phyloP scores from a whole-genome alignment of 2,113 vertebrate species.

The Protobothrops flavoviridis region DNA sequence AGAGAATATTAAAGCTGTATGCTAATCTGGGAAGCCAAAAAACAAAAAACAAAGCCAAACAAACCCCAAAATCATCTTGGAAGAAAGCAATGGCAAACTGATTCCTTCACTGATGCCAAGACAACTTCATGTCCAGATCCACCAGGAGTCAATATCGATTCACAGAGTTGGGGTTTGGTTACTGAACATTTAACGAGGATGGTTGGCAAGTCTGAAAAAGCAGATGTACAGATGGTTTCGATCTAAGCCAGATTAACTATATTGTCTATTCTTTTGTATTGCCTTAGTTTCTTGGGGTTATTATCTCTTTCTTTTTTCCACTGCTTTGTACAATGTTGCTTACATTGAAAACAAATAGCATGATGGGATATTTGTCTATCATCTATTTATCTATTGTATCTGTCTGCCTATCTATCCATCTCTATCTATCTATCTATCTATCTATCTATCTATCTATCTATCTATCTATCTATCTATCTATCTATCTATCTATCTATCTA shows the following conservation, averaged over 20 bases:
- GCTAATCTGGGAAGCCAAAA: background rate
- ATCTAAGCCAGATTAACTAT: background rate
- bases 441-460: too few relatives aligned
- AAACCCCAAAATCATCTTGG: background rate
- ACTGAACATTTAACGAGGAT: background rate
- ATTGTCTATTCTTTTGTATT: background rate
- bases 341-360: too few relatives aligned
- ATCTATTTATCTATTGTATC: too few relatives aligned
- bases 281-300: background rate
- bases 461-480: too few relatives aligned
- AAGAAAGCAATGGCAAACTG: background rate
- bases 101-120: background rate
- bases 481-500: too few relatives aligned
- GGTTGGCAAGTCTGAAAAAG: background rate
- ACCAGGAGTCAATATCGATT: background rate
- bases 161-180: background rate
- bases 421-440: too few relatives aligned
- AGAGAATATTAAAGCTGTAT: background rate
- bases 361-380: too few relatives aligned
- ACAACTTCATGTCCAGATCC: background rate
- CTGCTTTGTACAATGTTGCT: background rate
- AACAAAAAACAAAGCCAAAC: background rate
- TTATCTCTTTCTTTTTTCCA: background rate
- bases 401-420: too few relatives aligned
- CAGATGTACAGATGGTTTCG: background rate